A percentile compares a stretch with the other conserved stretches of the same genome.
Conservation (phyloP, 2,888 invertebrate genomes). For the Rosalia funebris region DNA sequence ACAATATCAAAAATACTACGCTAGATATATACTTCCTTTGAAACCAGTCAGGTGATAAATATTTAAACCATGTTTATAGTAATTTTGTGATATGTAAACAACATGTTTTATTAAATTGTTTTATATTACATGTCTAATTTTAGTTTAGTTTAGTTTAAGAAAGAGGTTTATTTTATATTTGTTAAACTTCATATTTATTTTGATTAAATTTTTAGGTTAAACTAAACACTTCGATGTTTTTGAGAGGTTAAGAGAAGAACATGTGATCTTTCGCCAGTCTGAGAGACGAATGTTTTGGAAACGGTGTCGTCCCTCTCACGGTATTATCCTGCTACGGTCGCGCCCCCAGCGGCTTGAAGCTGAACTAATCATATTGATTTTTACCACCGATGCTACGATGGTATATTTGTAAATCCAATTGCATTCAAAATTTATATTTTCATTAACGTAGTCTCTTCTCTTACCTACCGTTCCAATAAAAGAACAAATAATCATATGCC, state of each 20-base stretch:
- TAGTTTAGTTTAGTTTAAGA: slow-evolving; percentile 29
- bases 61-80: slow-evolving; percentile 30
- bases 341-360: slow-evolving; percentile 38
- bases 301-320: neutral
- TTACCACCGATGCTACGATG: neutral
- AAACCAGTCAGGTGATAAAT: slow-evolving; percentile 35
- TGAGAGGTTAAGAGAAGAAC: slow-evolving; percentile 30
- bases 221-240: slow-evolving; percentile 44
- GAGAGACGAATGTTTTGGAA: slow-evolving; percentile 34
- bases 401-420: neutral
- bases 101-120: slow-evolving; percentile 37
- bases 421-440: no score
- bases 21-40: slow-evolving; percentile 50
- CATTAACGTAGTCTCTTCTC: no score
- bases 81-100: slow-evolving; percentile 44
- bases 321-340: slow-evolving; percentile 24
- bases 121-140: slow-evolving; percentile 40
- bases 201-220: slow-evolving; percentile 35
- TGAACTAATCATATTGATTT: slow-evolving; percentile 31
- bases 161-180: slow-evolving; percentile 34
- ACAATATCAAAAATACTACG: slow-evolving; percentile 56
- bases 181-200: slow-evolving; percentile 37
- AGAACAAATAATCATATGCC: no score
- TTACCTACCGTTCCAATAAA: no score
- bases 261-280: slow-evolving; percentile 35